Base-by-base conservation (phyloP, 2,113 vertebrate species). In the Ellobius talpinus region DNA sequence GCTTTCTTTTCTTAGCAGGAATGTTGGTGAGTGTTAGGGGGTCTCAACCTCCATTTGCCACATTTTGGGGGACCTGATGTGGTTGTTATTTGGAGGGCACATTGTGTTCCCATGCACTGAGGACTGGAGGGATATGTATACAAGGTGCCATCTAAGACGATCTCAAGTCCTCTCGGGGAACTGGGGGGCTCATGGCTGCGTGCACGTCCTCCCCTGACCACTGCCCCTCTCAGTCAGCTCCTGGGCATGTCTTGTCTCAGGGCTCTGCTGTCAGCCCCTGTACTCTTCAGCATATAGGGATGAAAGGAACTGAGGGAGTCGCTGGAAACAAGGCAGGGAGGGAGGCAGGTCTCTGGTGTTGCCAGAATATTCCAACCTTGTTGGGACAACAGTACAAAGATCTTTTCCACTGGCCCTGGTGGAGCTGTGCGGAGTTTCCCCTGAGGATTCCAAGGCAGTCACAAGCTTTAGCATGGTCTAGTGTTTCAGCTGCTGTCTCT, bases 1-100 rank as follows among this genome's bases (percentile, higher is more conserved):
- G 91, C 95, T 93, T 78, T 91, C 85, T 81, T 90, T 82, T 78
- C 52, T 9, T 23, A 33, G 55, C 39, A 90, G 68, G 47, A 87
- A 58, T 79, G 87, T 58, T 42, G 61, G 84, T 87, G 23, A 70
- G 91, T 31, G 42, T 81, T 61, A 81, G 70, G 70, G 47, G 47
- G 33, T 24, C 12, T 45, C 29, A 21, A 12, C 10, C 5, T 39
- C 63, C 12, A 47, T 31, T 9, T 78, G 76, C 58, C 68, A 24
- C 87, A n/a, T 33, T 78, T 77, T 78, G 16, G 52, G 91, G 63
- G 87, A 73, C 94, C 87, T 86, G 76, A 58, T 29, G 1, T 29
- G 81, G 24, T 73, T 82, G 1, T 61, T 84, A 55, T 58, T 65
- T 63, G 77, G 89, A 90, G 85, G 96, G 12, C 50, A 23, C 72